phyloP scores from a whole-genome alignment of 2,797 vertebrate genomes.

The Myotis findleyi region DNA sequence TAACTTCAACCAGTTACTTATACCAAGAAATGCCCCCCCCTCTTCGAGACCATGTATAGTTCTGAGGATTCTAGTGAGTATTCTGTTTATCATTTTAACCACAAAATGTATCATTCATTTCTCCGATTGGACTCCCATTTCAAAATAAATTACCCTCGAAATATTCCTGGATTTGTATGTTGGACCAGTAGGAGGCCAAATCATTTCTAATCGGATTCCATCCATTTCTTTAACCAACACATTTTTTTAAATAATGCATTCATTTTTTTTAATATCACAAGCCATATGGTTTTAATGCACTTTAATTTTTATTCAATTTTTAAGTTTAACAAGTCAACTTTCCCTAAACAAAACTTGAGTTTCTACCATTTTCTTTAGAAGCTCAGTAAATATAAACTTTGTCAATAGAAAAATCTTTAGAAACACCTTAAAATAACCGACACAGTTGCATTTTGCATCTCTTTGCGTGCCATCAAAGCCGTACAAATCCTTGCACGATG shows the following conservation, averaged over 20 bases:
- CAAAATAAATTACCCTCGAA: conserved; percentile 50
- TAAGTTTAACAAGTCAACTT: conserved; percentile 83
- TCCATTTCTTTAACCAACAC: neutral
- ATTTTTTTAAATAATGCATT: conserved; percentile 43
- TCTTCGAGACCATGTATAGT: conserved; percentile 44
- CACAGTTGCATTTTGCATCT: conserved; percentile 83
- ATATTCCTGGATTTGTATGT: conserved; percentile 54
- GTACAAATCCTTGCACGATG: conserved; percentile 83
- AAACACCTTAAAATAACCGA: conserved; percentile 85
- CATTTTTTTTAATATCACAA: conserved; percentile 61
- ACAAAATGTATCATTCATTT: conserved; percentile 38
- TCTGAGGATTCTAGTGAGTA: conserved; percentile 55
- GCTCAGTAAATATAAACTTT: conserved; percentile 86
- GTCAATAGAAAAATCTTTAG: conserved; percentile 86
- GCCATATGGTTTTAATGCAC: conserved; percentile 74
- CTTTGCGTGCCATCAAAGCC: conserved; percentile 79
- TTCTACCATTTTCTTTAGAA: conserved; percentile 81
- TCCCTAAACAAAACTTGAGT: conserved; percentile 83
- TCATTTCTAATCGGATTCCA: conserved; percentile 54
- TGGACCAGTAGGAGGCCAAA: conserved; percentile 54
- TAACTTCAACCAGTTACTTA: conserved; percentile 62
- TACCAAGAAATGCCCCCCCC: conserved; percentile 74
- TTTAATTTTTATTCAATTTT: conserved; percentile 86
- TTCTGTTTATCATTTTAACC: conserved; percentile 67
- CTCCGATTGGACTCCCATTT: neutral